Evolutionary conservation across 2,797 vertebrate species (phyloP).

Genomic region (Pogoniulus pusillus): DNA sequence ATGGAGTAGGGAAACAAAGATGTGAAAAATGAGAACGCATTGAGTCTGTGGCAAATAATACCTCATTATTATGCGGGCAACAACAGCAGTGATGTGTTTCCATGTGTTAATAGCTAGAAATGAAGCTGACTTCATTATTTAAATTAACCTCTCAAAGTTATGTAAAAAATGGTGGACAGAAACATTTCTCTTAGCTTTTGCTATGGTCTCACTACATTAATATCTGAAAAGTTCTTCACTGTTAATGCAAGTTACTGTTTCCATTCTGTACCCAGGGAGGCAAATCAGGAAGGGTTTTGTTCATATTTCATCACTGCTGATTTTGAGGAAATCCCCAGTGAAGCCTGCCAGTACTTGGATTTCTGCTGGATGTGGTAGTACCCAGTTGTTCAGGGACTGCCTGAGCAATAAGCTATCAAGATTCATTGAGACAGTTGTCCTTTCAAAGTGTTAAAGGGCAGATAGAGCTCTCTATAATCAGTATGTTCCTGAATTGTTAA

Average conservation of each 20-base stretch:
- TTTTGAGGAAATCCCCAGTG: neutral
- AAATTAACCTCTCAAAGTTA: neutral
- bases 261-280: neutral
- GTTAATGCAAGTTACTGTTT: neutral
- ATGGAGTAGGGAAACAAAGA: neutral
- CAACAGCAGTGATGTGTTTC: neutral
- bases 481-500: neutral
- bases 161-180: neutral
- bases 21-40: neutral
- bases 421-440: neutral
- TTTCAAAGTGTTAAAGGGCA: neutral
- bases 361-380: neutral
- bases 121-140: neutral
- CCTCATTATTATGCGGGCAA: neutral
- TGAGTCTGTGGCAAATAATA: neutral
- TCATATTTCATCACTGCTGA: neutral
- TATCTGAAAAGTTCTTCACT: neutral
- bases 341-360: neutral
- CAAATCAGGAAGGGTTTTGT: neutral
- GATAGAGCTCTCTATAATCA: neutral
- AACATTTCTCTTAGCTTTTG: neutral
- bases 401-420: rapidly evolving
- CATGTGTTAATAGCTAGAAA: neutral
- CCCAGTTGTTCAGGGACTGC: neutral
- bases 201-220: neutral